A percentile compares a stretch with the other conserved stretches of the same genome.
Conservation (phyloP, 2,113 vertebrate genomes). For the Coracopsis vasa region DNA sequence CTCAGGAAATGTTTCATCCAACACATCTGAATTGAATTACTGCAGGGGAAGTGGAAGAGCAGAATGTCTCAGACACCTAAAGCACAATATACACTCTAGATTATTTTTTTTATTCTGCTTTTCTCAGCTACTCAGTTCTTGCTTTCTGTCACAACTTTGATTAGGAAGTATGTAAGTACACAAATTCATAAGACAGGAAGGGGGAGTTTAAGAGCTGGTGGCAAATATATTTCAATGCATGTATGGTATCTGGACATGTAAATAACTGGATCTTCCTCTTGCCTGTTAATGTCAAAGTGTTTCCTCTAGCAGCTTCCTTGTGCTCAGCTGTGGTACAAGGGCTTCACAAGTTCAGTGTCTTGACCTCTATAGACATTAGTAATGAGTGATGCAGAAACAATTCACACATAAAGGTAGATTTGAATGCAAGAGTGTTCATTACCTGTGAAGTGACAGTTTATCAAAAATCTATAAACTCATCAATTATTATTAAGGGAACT, state of each 20-base stretch:
- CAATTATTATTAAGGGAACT: background rate
- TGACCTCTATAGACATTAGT: background rate
- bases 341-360: background rate
- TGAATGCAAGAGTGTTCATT: background rate
- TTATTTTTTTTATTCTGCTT: background rate
- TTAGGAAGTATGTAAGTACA: background rate
- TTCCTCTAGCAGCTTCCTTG: background rate
- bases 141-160: background rate
- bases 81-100: background rate
- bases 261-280: background rate
- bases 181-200: background rate
- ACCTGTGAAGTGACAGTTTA: background rate
- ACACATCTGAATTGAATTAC: background rate
- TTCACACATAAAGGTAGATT: background rate
- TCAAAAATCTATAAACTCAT: background rate
- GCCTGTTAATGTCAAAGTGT: background rate
- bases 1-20: background rate
- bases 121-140: background rate
- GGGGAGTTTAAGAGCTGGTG: background rate
- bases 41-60: background rate
- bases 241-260: background rate
- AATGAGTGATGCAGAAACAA: background rate
- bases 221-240: background rate
- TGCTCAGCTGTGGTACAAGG: rapidly evolving
- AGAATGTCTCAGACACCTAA: background rate